Base-by-base conservation (phyloP, 1,140 invertebrate species). In the Scylla paramamosain region DNA sequence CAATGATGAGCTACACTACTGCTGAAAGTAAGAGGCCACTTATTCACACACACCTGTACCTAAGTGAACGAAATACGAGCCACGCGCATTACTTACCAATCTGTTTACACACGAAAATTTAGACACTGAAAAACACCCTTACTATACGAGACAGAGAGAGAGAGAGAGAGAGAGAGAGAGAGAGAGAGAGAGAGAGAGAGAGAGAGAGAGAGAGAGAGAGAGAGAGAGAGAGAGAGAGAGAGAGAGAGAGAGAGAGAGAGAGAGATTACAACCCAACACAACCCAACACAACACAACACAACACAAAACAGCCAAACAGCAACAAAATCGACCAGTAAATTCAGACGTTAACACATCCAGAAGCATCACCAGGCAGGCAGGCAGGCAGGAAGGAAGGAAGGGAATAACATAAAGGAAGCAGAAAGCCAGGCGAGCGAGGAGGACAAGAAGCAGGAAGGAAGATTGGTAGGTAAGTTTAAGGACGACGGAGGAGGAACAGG, bases 401-500 rank as follows among this genome's bases (percentile, higher is more conserved):
- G n/a, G 39, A 31, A 46, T 6, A 46, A 31, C 3, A 89, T 0
- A 91, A 91, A 59, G 52, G 84, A 31, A 46, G 84, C 14, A 46
- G 39, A 28, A 46, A n/a, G 84, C 20, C 8, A n/a, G 83, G 31
- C n/a, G n/a, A 84, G 31, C 10, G 25, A 12, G 83, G 16, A 46
- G 84, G 39, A 87, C 14, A 28, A 46, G 39, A 6, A 46, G 84
- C 14, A 87, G 84, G 84, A 46, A 87, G 39, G 31, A 87, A 28
- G 84, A 87, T n/a, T 77, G n/a, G 67, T 77, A 77, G n/a, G 20
- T 77, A 77, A 77, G 67, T 46, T 89, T 89, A 89, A 86, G 31
- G 59, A 31, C 4, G 83, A 52, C 39, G 46, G 84, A 87, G 46
- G 48, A 59, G 25, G 84, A 48, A 59, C 25, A 32, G 31, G 46